Base-by-base conservation (phyloP, 2,113 vertebrate species). In the Phyllopteryx taeniolatus region DNA sequence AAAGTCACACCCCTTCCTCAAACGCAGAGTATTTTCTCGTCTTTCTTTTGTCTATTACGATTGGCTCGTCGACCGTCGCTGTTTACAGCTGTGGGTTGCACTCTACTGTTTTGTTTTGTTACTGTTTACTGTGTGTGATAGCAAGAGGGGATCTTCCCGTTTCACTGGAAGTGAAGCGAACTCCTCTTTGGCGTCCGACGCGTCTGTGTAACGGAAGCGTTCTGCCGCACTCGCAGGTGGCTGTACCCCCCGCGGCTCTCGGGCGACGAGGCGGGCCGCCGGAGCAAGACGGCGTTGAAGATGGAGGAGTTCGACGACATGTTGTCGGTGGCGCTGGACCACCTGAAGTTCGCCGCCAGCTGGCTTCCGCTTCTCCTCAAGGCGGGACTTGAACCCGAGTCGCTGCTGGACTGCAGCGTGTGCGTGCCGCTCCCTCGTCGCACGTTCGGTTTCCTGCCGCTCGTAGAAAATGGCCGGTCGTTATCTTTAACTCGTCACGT, bases 311-410 rank as follows among this genome's bases (percentile, higher is more conserved):
- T 91, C 19, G 63, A 63, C 20, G 79, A 47, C 1, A 73, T 94
- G 67, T 60, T 90, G 49, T 70, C 72, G 0, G 84, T 79, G 72
- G 85, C 85, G 0, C 68, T 86, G 13, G 65, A 44, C 10, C 76
- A 85, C 15, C 46, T 80, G 1, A 22, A 62, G 12, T 79, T 74
- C 44, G 87, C 90, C 5, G 65, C 74, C 56, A 82, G 93, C 35
- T 99, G 96, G 96, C 89, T 99, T 77, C 95, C 97, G 27, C 83
- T 85, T 73, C 90, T 99, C 12, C 89, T 99, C 5, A 85, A 93
- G 74, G 92, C 95, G 5, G 97, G 96, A 62, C 91, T 98, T 73
- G 85, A 97, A 49, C 95, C 97, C 0, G 14, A 91, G 56, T 74
- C 92, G 22, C 89, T 98, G 42, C 89, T 97, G 9, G 73, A 81